Conservation (phyloP, 2,113 vertebrate genomes). For the Numida meleagris region DNA sequence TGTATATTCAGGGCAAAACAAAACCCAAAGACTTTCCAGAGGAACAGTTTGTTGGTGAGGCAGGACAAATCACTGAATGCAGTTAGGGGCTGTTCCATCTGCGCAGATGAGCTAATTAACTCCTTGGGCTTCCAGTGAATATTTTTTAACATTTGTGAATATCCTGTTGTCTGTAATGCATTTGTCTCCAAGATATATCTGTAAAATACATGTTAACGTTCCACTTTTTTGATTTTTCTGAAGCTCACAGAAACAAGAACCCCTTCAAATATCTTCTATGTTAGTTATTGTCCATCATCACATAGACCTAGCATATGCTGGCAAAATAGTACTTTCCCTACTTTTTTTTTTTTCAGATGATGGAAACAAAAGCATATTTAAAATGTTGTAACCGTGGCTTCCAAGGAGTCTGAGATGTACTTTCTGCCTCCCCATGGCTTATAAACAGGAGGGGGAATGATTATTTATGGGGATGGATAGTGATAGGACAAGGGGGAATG, state of each 20-base stretch:
- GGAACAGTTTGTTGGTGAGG: conserved; percentile 16
- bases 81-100: not conserved
- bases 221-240: not conserved
- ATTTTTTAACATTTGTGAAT: not conserved
- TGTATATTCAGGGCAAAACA: not conserved
- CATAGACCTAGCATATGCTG: not conserved
- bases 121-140: not conserved
- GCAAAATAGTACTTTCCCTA: not conserved
- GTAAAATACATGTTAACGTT: not conserved
- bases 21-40: conserved; percentile 18
- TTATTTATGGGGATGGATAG: too few species aligned
- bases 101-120: not conserved
- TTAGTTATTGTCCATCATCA: not conserved
- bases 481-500: too few species aligned
- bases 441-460: too few species aligned
- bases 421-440: not conserved
- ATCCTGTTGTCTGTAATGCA: not conserved
- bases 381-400: not conserved
- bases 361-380: not conserved
- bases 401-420: not conserved
- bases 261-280: not conserved
- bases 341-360: not conserved
- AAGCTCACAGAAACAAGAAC: not conserved
- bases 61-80: not conserved
- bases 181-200: not conserved